phyloP scores from a whole-genome alignment of 1,140 invertebrate species.

The Tachypleus tridentatus region DNA sequence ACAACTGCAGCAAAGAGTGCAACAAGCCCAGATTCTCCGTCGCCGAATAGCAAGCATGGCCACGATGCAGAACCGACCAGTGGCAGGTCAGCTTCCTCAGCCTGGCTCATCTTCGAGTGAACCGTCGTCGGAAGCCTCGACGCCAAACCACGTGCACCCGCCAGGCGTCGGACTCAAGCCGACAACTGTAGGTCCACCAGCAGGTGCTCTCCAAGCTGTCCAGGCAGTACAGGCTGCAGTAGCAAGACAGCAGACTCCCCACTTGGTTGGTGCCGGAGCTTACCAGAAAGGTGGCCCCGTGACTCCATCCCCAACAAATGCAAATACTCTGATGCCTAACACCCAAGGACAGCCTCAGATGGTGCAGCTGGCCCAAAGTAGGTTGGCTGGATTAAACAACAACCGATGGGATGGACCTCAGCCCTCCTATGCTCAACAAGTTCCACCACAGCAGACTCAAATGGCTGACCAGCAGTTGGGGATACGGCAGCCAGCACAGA shows the following conservation, averaged over 20 bases:
- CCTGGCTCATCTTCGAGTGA: slow-evolving; percentile 17
- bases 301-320: slow-evolving; percentile 5
- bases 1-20: slow-evolving; percentile 79
- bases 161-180: slow-evolving; percentile 43
- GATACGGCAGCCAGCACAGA: slow-evolving; percentile 23
- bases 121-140: slow-evolving; percentile 23
- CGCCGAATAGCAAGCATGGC: slow-evolving; percentile 67
- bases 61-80: slow-evolving; percentile 18
- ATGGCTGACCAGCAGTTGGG: slow-evolving; percentile 14
- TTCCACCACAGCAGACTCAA: slow-evolving; percentile 29
- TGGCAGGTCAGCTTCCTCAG: slow-evolving; percentile 14
- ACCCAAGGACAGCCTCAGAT: slow-evolving; percentile 15
- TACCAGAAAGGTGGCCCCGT: slow-evolving; percentile 53
- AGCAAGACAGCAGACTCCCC: slow-evolving; percentile 66
- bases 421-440: slow-evolving; percentile 30
- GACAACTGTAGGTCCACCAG: slow-evolving; percentile 55
- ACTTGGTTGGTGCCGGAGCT: slow-evolving; percentile 32
- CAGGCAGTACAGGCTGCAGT: slow-evolving; percentile 87
- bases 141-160: slow-evolving; percentile 22
- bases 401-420: slow-evolving; percentile 1
- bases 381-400: slow-evolving; percentile 9
- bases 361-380: slow-evolving; percentile 10
- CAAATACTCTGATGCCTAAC: slow-evolving; percentile 4
- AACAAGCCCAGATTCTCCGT: slow-evolving; percentile 68
- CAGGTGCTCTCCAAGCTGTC: slow-evolving; percentile 71